Evolutionary conservation across 2,113 vertebrate genomes (phyloP), one percentile per base, ranked within the genome.

Genomic region (Forbesichthys agassizii): DNA sequence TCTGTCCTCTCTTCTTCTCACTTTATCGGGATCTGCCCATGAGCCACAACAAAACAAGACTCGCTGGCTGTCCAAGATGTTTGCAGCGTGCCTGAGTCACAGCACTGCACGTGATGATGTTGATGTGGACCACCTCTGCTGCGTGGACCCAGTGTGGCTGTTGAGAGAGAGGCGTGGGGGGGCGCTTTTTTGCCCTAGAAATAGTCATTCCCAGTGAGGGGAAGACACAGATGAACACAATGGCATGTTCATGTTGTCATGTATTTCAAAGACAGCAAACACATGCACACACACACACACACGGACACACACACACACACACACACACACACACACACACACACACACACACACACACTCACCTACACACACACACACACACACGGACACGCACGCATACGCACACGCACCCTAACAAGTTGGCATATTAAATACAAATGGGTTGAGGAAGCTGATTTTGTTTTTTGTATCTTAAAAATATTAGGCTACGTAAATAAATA

Each of bases 191-290:
- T 87, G 49, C 20, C 49, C 48, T 49, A 57, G 54, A 18, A 16
- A 59, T 75, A 76, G 84, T 79, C 73, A 75, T 75, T 86, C 79
- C 73, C 76, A 70, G 72, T 42, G 36, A 42, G 36, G 3, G 36
- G 36, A 42, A 42, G 77, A 79, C 69, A 71, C 66, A 75, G 55
- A 64, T 46, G 49, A 27, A 33, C 3, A 12, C 33, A 46, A 5
- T 33, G 20, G 36, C 20, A 33, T 59, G 36, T 46, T 46, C 33
- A 54, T 6, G 27, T 16, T 16, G 16, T 16, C 16, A 16, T 27
- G 27, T 27, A 27, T 27, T 27, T 27, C 27, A 27, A 27, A 27
- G 27, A 27, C 27, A 27, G 27, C 27, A 27, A 36, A 18, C 33
- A 60, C 27, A 60, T 33, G 27, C 16, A 57, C 55, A 57, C 55